phyloP scores from a whole-genome alignment of 2,888 invertebrate genomes.

The Bruchidius siliquastri region DNA sequence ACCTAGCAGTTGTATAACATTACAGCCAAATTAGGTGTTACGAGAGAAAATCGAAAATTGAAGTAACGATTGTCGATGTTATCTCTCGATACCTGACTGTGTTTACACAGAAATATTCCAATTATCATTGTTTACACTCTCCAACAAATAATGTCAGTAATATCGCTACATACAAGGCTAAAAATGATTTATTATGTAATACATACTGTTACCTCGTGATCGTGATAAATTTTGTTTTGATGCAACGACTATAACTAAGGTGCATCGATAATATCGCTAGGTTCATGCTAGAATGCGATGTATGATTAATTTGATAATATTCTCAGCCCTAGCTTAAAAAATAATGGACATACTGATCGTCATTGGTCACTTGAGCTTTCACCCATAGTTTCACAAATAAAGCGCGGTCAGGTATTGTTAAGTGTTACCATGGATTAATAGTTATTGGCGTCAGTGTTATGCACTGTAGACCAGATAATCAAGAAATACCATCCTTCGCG shows the following conservation, averaged over 20 bases:
- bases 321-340: neutral
- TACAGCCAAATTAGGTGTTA: neutral
- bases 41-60: neutral
- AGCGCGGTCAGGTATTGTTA: too few species aligned
- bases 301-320: neutral
- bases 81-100: neutral
- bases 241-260: neutral
- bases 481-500: too few species aligned
- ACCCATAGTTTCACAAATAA: too few species aligned
- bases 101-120: neutral
- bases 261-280: neutral
- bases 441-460: too few species aligned
- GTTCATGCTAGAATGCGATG: neutral
- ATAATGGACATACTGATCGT: neutral
- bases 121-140: neutral
- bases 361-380: too few species aligned
- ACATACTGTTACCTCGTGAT: neutral
- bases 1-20: neutral
- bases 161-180: neutral
- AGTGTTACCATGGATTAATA: too few species aligned
- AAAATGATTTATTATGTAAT: neutral
- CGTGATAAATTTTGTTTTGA: neutral
- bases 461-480: too few species aligned
- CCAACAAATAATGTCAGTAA: neutral
- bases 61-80: neutral